A percentile compares a stretch with the other conserved stretches of the same genome.
phyloP scores from a whole-genome alignment of 2,113 vertebrate genomes.

The Scalopus aquaticus region DNA sequence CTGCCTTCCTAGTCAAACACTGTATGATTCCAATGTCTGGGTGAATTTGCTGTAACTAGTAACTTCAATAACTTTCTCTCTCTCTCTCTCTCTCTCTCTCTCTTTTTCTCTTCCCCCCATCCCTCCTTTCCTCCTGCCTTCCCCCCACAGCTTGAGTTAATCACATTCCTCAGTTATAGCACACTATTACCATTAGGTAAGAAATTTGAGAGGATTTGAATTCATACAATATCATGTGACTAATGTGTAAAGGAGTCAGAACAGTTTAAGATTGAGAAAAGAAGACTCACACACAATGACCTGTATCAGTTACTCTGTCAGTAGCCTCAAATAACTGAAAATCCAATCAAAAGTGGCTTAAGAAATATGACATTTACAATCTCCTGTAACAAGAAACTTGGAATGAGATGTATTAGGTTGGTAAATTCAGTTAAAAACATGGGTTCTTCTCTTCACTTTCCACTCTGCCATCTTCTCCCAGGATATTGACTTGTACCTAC shows the following conservation, averaged over 20 bases:
- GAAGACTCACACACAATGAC: background rate
- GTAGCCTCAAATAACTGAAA: background rate
- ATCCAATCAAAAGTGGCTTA: background rate
- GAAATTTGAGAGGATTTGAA: background rate
- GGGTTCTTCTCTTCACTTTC: background rate
- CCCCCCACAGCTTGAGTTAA: background rate
- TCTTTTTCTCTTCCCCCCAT: background rate
- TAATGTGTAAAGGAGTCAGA: background rate
- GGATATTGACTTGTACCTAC: background rate
- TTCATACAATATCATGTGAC: background rate
- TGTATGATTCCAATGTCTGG: background rate
- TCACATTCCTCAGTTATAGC: background rate
- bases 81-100: no score
- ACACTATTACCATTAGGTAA: background rate
- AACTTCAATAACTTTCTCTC: background rate
- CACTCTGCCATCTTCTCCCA: background rate
- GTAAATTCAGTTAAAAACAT: background rate
- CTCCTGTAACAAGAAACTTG: background rate
- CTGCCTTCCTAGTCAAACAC: background rate
- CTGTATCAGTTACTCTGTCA: background rate
- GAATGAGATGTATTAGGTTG: background rate
- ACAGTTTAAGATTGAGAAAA: background rate
- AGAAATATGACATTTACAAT: background rate
- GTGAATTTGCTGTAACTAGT: background rate
- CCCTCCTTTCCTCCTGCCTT: background rate